Evolutionary conservation across 2,888 invertebrate species (phyloP).

Genomic region (Caenorhabditis plicata): DNA sequence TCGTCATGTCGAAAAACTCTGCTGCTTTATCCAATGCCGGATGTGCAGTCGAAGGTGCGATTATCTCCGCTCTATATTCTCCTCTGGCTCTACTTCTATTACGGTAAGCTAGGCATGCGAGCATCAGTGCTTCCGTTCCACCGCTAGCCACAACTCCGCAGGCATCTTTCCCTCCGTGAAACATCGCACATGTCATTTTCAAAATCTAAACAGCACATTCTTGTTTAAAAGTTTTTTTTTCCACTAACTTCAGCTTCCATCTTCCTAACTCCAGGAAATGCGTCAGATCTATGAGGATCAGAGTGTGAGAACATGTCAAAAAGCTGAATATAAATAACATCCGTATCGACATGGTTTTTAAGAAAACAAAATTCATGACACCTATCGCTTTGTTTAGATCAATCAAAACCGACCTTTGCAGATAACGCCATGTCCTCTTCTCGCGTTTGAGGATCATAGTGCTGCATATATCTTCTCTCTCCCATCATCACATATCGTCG

Average conservation of each 20-base stretch:
- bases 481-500: conserved; percentile 64
- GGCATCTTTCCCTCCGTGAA: conserved; percentile 78
- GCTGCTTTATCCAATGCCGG: conserved; percentile 71
- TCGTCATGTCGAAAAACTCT: conserved; percentile 76
- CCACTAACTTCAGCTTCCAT: conserved; percentile 55
- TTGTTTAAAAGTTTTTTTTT: too few species aligned
- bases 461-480: conserved; percentile 33
- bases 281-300: conserved; percentile 92
- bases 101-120: conserved; percentile 84
- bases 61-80: conserved; percentile 82
- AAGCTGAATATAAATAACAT: too few species aligned
- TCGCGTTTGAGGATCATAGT: conserved; percentile 34
- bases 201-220: too few species aligned
- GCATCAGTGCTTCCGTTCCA: conserved; percentile 93
- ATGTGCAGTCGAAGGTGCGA: conserved; percentile 42
- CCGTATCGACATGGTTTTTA: too few species aligned
- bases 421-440: conserved; percentile 29
- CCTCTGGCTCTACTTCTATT: conserved; percentile 81
- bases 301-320: conserved; percentile 86
- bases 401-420: conserved; percentile 7
- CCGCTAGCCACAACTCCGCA: conserved; percentile 86
- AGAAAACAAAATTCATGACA: too few species aligned
- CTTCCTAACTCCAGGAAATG: conserved; percentile 80
- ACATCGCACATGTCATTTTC: conserved; percentile 72
- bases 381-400: not conserved